A percentile compares a stretch with the other conserved stretches of the same genome.
Evolutionary conservation across 1,140 invertebrate species (phyloP).

Genomic region (Yoshiicerus persimilis): DNA sequence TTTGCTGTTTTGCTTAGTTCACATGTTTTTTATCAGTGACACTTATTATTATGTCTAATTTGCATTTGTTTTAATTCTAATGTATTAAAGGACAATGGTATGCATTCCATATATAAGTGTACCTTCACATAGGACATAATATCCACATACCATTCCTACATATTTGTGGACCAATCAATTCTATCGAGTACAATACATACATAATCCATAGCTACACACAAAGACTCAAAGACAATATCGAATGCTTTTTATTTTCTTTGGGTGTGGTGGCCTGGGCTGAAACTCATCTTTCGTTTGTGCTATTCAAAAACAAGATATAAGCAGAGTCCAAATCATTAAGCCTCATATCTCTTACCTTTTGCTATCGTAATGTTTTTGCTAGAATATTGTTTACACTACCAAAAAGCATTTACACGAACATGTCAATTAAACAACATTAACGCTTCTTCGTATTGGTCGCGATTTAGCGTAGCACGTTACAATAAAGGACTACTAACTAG

Average conservation of each 20-base stretch:
- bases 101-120: background rate
- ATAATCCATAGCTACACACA: background rate
- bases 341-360: no score
- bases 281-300: background rate
- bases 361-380: background rate
- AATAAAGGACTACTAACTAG: no score
- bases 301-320: background rate
- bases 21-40: background rate
- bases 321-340: background rate
- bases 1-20: background rate
- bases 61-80: background rate
- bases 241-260: background rate
- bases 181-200: background rate
- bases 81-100: background rate
- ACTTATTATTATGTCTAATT: background rate
- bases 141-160: background rate
- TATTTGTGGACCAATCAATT: background rate
- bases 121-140: no score
- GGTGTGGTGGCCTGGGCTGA: background rate
- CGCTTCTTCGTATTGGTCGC: no score
- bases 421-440: background rate
- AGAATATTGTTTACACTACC: background rate
- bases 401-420: background rate
- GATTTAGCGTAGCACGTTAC: no score
- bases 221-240: background rate